Evolutionary conservation across 1,140 invertebrate species (phyloP), one percentile per base, ranked within the genome.

Genomic region (Batillaria attramentaria): DNA sequence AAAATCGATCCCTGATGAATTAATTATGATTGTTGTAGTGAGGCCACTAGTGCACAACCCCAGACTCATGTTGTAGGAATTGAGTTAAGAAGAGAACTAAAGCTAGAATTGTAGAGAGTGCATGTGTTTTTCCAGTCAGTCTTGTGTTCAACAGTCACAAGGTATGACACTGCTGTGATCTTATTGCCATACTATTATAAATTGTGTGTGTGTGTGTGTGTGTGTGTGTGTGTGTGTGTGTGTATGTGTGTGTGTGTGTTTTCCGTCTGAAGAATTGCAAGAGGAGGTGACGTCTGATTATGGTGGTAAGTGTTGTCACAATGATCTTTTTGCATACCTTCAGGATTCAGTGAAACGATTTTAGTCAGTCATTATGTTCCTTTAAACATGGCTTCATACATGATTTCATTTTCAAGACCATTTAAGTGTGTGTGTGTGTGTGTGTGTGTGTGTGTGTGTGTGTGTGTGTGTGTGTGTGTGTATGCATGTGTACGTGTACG

Each of bases 181-280:
- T n/a, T n/a, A n/a, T n/a, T n/a, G n/a, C n/a, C n/a, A 62, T 5
- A 8, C n/a, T 62, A 31, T 6, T 2, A 62, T 37, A 6, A 43
- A 24, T 43, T 46, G 1, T 57, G 42, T 20, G 16, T 20, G 31
- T 46, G 35, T 70, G 31, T 37, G 37, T 65, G 18, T 37, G 31
- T 37, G 57, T 24, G 42, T 41, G 57, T 43, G 72, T 46, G 43
- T 62, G 24, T 31, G n/a, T 68, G 6, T 31, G 31, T 60, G 50
- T n/a, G 39, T 43, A 50, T 54, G 31, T 4, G 31, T 54, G n/a
- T 57, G n/a, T 42, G 13, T 3, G 18, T 72, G 3, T 68, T 68
- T 68, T 24, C 31, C 42, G 24, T 70, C 42, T 84, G 41, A 77
- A 87, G 86, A 86, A 74, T 77, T 87, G 66, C 82, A 84, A 81